Conservation (phyloP, 2,113 vertebrate species). For the Elaphurus davidianus region DNA sequence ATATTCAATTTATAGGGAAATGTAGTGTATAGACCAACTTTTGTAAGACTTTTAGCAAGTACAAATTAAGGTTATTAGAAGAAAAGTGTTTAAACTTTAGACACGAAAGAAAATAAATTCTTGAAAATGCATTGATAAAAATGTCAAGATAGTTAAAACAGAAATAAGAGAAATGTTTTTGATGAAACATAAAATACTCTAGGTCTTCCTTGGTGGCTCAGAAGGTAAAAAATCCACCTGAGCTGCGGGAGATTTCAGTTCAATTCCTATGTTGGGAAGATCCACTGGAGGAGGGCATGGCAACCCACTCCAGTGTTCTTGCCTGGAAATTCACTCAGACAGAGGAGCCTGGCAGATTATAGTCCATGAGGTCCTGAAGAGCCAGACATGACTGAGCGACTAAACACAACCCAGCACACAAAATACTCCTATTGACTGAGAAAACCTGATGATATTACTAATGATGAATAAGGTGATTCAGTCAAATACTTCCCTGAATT, state of each 20-base stretch:
- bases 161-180: background rate
- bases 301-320: background rate
- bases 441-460: background rate
- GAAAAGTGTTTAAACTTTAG: background rate
- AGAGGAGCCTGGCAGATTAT: background rate
- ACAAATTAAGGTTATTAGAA: background rate
- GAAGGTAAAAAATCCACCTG: background rate
- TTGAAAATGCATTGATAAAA: background rate
- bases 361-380: fast-evolving
- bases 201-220: background rate
- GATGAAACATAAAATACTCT: background rate
- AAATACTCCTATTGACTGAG: background rate
- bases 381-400: no score
- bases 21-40: background rate
- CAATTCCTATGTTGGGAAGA: background rate
- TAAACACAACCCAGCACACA: no score
- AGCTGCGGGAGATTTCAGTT: background rate
- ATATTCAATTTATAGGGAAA: background rate
- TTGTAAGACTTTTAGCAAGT: background rate
- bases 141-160: background rate
- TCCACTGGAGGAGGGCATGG: background rate
- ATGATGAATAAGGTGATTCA: background rate
- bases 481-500: background rate
- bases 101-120: no score
- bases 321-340: background rate